A percentile compares a stretch with the other conserved stretches of the same genome.
phyloP scores from a whole-genome alignment of 2,888 invertebrate genomes.

The Hydroisotoma schaefferi region DNA sequence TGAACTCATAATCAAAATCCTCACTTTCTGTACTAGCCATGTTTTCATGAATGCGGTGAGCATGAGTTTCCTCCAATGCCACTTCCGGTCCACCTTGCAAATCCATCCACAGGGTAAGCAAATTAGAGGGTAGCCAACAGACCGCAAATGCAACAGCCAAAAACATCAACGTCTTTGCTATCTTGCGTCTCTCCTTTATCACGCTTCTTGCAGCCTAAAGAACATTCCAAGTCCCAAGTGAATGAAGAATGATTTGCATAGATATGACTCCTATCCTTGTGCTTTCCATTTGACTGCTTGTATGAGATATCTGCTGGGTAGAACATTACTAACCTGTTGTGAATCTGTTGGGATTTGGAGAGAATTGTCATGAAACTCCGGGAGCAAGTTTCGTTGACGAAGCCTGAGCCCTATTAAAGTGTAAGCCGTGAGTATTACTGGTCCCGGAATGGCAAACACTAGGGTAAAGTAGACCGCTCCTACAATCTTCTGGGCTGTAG shows the following conservation, averaged over 20 bases:
- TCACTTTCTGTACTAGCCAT: background rate
- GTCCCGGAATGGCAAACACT: constrained; percentile 72
- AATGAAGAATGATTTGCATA: too few relatives aligned
- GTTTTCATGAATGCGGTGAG: too few relatives aligned
- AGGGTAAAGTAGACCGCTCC: constrained; percentile 68
- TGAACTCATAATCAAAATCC: constrained; percentile 47
- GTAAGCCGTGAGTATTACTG: constrained; percentile 56
- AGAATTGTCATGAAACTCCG: constrained; percentile 55
- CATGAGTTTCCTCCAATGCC: too few relatives aligned
- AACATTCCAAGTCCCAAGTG: too few relatives aligned
- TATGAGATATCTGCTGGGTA: too few relatives aligned
- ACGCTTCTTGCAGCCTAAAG: too few relatives aligned
- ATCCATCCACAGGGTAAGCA: constrained; percentile 12
- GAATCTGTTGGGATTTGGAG: too few relatives aligned
- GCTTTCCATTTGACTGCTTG: too few relatives aligned
- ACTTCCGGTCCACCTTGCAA: background rate
- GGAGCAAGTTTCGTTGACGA: constrained; percentile 66
- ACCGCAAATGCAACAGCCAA: constrained; percentile 8
- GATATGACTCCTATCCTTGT: too few relatives aligned
- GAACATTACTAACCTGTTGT: too few relatives aligned
- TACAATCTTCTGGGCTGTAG: constrained; percentile 56
- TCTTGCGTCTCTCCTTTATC: too few relatives aligned
- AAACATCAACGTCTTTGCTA: too few relatives aligned
- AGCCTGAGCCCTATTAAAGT: constrained; percentile 67
- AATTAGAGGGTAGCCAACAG: constrained; percentile 19